Percentiles rank a stretch among this genome's conserved stretches.
Conservation (phyloP, 2,797 vertebrate genomes). For the Manis pentadactyla region DNA sequence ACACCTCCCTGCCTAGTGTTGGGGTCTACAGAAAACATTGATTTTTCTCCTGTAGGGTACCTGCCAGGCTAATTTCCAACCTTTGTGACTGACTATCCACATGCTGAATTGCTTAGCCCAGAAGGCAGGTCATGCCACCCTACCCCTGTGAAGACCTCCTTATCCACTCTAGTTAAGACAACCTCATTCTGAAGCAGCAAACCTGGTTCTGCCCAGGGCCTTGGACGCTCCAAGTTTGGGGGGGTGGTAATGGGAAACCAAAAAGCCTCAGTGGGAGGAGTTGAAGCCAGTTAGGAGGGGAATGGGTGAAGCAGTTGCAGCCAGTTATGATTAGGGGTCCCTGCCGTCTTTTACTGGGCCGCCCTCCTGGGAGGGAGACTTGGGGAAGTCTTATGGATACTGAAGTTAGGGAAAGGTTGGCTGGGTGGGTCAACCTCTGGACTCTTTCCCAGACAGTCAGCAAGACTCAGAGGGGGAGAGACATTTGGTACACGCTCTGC, state of each 20-base stretch:
- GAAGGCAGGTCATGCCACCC: neutral
- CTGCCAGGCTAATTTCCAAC: neutral
- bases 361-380: conserved; percentile 42
- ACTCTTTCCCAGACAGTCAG: neutral
- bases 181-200: neutral
- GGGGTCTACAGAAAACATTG: neutral
- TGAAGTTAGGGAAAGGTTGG: neutral
- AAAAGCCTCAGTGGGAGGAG: neutral
- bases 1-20: neutral
- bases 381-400: neutral
- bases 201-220: neutral
- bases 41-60: neutral
- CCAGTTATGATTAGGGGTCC: neutral
- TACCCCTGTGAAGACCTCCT: neutral
- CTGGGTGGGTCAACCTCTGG: neutral
- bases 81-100: neutral
- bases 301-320: neutral
- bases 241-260: neutral
- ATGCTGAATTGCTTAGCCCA: neutral
- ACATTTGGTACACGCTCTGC: neutral
- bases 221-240: neutral
- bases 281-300: neutral
- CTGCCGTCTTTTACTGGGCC: conserved; percentile 66
- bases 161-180: neutral
- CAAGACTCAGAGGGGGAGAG: neutral